Conservation (phyloP, 1,140 invertebrate species). For the Araneus ventricosus region DNA sequence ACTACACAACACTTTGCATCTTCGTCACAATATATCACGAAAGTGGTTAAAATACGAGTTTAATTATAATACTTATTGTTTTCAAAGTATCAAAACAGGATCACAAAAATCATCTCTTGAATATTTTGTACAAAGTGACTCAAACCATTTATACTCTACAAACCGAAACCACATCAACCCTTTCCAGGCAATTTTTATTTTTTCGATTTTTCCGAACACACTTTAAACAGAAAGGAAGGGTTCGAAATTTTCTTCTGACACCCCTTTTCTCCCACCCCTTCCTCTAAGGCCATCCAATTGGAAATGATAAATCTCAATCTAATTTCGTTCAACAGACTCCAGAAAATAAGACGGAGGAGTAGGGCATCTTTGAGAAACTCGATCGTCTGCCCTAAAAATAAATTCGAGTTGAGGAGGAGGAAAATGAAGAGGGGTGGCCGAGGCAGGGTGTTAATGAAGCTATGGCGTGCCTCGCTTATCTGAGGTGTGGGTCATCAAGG, state of each 20-base stretch:
- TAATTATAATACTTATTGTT: too few relatives aligned
- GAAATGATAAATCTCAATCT: slow-evolving; percentile 31
- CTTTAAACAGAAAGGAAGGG: not conserved
- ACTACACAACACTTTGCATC: too few relatives aligned
- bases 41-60: too few relatives aligned
- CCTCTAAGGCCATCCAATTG: not conserved
- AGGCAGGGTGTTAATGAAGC: slow-evolving; percentile 8
- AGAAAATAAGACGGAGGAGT: not conserved
- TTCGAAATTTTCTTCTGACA: not conserved
- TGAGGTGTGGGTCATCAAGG: not conserved
- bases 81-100: too few relatives aligned
- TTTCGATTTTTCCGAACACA: too few relatives aligned
- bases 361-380: not conserved
- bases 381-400: not conserved
- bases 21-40: too few relatives aligned
- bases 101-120: too few relatives aligned
- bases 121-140: too few relatives aligned
- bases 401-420: not conserved
- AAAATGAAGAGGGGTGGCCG: not conserved
- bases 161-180: too few relatives aligned
- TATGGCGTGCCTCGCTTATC: slow-evolving; percentile 9
- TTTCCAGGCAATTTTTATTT: too few relatives aligned
- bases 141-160: too few relatives aligned
- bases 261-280: rapidly evolving
- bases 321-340: not conserved